Conservation (phyloP, 2,113 vertebrate species). For the Oncorhynchus gorbuscha region DNA sequence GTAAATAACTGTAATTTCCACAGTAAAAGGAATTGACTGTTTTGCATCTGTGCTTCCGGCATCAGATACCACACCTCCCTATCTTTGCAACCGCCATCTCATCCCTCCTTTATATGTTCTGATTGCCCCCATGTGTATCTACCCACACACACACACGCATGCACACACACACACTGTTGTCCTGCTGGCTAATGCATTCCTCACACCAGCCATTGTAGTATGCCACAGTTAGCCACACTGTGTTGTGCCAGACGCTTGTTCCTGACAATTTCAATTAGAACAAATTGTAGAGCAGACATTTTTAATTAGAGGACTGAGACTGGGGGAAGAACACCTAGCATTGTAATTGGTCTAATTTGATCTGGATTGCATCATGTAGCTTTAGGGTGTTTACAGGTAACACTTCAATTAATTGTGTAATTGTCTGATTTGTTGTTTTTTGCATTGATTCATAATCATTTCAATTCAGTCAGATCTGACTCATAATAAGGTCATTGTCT, state of each 20-base stretch:
- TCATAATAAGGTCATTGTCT: too few relatives aligned
- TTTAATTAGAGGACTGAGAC: constrained; percentile 55
- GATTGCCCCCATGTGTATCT: not conserved
- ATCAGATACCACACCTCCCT: not conserved
- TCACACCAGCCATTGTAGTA: constrained; percentile 46
- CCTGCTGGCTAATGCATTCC: constrained; percentile 41
- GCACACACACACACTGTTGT: not conserved
- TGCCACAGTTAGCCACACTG: constrained; percentile 60
- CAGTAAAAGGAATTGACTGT: not conserved
- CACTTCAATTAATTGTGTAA: constrained; percentile 56
- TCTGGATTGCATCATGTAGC: constrained; percentile 51
- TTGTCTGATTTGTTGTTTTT: constrained; percentile 35
- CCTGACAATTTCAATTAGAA: constrained; percentile 65
- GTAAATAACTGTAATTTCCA: not conserved
- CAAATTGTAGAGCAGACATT: constrained; percentile 58
- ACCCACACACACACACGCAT: not conserved
- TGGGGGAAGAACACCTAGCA: constrained; percentile 39
- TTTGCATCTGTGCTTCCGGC: not conserved
- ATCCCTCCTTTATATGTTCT: not conserved
- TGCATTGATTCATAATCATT: constrained; percentile 19
- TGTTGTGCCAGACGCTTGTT: constrained; percentile 60
- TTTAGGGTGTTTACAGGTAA: constrained; percentile 45
- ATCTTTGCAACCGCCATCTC: not conserved
- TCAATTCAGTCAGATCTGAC: not conserved
- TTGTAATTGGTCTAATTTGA: constrained; percentile 62